A percentile compares a stretch with the other conserved stretches of the same genome.
Conservation (phyloP, 2,888 invertebrate genomes). For the Galeruca laticollis region DNA sequence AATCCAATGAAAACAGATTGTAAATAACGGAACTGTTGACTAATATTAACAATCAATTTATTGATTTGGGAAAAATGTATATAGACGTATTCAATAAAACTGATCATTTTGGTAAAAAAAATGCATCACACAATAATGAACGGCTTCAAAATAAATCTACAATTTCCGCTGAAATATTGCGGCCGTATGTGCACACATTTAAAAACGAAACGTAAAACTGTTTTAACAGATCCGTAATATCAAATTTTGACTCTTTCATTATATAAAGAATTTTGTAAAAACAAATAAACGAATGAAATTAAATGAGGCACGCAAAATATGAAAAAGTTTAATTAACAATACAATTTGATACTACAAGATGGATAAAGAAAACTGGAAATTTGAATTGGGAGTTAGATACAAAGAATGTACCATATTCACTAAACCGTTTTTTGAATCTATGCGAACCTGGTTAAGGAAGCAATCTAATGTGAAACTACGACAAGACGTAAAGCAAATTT, state of each 20-base stretch:
- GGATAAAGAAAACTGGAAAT: too few relatives aligned
- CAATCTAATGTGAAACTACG: too few relatives aligned
- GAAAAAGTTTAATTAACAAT: too few relatives aligned
- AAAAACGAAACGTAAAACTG: constrained; percentile 42
- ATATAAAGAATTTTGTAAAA: background rate
- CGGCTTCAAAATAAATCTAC: constrained; percentile 38
- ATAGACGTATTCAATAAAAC: constrained; percentile 11
- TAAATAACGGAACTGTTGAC: background rate
- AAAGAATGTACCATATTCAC: too few relatives aligned
- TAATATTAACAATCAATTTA: background rate
- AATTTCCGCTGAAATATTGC: constrained; percentile 45
- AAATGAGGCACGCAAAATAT: background rate
- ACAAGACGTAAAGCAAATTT: too few relatives aligned
- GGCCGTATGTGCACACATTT: constrained; percentile 41
- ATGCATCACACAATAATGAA: constrained; percentile 16
- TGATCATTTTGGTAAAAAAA: constrained; percentile 14
- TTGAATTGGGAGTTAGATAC: too few relatives aligned
- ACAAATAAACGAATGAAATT: background rate
- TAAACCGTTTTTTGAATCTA: too few relatives aligned
- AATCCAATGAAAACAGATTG: background rate
- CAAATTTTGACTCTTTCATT: too few relatives aligned
- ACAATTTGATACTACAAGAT: too few relatives aligned
- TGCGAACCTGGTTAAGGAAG: too few relatives aligned
- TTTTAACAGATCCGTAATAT: constrained; percentile 18
- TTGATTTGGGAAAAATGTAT: constrained; percentile 16